Conservation (phyloP, 2,113 vertebrate species). For the Parus major region DNA sequence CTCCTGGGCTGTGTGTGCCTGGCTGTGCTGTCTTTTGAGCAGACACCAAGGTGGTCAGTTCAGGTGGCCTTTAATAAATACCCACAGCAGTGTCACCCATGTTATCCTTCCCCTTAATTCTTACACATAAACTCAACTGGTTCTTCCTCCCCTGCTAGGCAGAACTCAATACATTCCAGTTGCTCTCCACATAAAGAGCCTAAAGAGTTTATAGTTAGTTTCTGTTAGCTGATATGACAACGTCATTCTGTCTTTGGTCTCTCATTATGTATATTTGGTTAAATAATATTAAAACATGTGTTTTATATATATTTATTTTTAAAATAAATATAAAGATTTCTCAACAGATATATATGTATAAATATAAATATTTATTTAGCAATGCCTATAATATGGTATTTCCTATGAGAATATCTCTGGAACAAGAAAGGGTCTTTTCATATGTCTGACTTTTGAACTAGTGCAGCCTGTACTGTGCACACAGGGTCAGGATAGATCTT, state of each 20-base stretch:
- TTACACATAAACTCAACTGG: not conserved
- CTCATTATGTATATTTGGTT: not conserved
- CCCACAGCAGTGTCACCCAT: no score
- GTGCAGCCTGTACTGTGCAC: not conserved
- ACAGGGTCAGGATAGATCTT: not conserved
- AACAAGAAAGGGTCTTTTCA: not conserved
- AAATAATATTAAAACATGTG: not conserved
- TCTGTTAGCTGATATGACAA: not conserved
- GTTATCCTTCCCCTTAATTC: no score
- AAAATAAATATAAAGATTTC: not conserved
- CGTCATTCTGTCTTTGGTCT: not conserved
- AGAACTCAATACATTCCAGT: not conserved
- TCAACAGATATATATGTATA: not conserved
- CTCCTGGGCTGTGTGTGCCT: not conserved
- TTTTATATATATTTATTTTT: not conserved
- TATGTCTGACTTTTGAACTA: not conserved
- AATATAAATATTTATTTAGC: not conserved
- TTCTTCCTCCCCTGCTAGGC: not conserved
- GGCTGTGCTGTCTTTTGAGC: not conserved
- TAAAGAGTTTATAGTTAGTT: not conserved
- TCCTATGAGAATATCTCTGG: not conserved
- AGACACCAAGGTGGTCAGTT: not conserved
- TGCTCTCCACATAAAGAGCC: not conserved
- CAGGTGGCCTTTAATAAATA: not conserved
- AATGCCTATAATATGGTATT: not conserved